Conservation (phyloP, 2,797 vertebrate genomes). For the Hoplostethus mediterraneus region DNA sequence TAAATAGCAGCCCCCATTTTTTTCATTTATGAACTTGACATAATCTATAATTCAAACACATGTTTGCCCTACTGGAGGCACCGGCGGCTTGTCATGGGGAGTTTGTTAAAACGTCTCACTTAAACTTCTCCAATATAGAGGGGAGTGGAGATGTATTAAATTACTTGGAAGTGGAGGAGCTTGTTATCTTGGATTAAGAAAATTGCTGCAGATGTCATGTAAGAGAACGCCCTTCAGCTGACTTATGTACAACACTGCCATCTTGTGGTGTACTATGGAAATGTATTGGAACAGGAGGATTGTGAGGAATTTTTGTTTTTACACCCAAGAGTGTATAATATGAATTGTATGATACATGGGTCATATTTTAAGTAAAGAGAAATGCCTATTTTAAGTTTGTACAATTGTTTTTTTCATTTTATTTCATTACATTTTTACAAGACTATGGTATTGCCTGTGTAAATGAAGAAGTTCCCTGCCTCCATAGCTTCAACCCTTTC, state of each 20-base stretch:
- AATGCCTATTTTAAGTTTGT: no score
- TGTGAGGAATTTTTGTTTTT: neutral
- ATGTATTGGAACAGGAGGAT: neutral
- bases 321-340: no score
- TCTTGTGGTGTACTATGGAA: constrained; percentile 48
- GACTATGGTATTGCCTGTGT: no score
- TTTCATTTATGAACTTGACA: constrained; percentile 76
- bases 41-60: constrained; percentile 80
- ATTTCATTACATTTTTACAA: no score
- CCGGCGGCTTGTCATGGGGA: constrained; percentile 64
- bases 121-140: constrained; percentile 58
- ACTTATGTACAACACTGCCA: constrained; percentile 50
- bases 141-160: constrained; percentile 60
- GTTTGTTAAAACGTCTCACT: constrained; percentile 75
- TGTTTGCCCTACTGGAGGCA: constrained; percentile 63
- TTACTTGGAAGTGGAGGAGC: constrained; percentile 52
- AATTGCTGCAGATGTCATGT: constrained; percentile 61
- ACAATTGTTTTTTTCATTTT: no score
- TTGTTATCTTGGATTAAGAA: constrained; percentile 67
- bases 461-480: no score
- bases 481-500: no score
- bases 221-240: constrained; percentile 38
- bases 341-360: no score
- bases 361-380: no score
- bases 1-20: constrained; percentile 67